phyloP scores from a whole-genome alignment of 2,113 vertebrate species.

The Labeo rohita region DNA sequence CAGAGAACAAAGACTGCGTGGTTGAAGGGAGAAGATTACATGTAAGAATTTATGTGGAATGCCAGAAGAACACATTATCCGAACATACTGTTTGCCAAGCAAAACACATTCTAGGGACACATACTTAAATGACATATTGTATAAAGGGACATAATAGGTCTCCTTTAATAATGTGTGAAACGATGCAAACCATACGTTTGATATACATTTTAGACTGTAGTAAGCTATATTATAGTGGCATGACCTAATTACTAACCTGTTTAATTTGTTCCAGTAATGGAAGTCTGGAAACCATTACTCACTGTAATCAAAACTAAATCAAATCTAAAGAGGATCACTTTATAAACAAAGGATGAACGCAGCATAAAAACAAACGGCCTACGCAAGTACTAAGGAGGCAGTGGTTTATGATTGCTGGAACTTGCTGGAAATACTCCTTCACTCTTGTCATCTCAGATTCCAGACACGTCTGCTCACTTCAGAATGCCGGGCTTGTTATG shows the following conservation, averaged over 20 bases:
- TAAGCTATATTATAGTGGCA: neutral
- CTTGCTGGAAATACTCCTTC: neutral
- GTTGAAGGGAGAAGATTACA: no score
- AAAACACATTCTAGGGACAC: no score
- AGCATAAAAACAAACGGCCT: constrained; percentile 1
- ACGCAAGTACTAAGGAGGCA: neutral
- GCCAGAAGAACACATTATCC: no score
- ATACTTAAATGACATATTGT: no score
- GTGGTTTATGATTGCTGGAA: neutral
- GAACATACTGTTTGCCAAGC: no score
- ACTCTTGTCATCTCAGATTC: constrained; percentile 4
- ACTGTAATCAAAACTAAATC: neutral
- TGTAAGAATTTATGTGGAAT: no score
- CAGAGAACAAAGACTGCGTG: no score
- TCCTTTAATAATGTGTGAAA: neutral
- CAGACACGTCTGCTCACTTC: constrained; percentile 25
- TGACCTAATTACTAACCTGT: neutral
- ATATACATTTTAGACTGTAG: neutral
- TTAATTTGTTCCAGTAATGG: neutral
- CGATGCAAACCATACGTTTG: neutral
- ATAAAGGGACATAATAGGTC: no score
- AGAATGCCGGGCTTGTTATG: constrained; percentile 1
- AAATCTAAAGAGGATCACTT: neutral
- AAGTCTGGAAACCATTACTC: neutral
- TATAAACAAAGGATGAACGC: neutral